Percentiles rank a stretch among this genome's conserved stretches.
Conservation (phyloP, 2,113 vertebrate genomes). For the Pardalotus punctatus region DNA sequence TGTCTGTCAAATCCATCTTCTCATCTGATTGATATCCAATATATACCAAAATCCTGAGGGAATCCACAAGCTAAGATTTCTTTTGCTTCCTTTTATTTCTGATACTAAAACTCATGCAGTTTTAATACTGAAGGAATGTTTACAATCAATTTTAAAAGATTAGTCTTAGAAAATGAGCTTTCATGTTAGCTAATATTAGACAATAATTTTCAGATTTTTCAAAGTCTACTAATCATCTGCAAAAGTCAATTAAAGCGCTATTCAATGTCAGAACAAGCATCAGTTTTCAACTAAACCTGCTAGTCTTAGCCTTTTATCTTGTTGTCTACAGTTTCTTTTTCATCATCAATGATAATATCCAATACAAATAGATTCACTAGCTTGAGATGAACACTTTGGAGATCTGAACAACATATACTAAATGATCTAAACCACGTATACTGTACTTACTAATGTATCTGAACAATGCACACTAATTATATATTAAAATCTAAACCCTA, state of each 20-base stretch:
- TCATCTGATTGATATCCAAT: background rate
- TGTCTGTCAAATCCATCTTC: background rate
- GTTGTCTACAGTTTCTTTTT: background rate
- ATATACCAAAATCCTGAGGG: background rate
- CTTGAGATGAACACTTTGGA: background rate
- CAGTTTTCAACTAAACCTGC: background rate
- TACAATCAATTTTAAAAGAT: background rate
- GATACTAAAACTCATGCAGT: background rate
- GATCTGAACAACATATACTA: background rate
- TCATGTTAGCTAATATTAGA: background rate
- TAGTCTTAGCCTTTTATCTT: background rate
- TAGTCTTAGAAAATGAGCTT: background rate
- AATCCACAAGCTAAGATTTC: background rate
- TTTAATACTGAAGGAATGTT: background rate
- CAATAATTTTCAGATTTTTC: background rate
- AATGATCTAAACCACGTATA: background rate
- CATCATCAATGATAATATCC: background rate
- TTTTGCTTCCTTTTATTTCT: background rate
- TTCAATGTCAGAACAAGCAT: background rate
- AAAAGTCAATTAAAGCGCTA: background rate
- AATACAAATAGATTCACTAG: background rate
- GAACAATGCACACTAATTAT: background rate
- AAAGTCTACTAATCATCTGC: background rate
- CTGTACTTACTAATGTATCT: background rate
- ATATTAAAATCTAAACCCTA: accelerated